These are phyloP conservation scores for Solenopsis invicta DNA, from an alignment of 1,140 invertebrate genomes.

Conservation along the genomic window DNA sequence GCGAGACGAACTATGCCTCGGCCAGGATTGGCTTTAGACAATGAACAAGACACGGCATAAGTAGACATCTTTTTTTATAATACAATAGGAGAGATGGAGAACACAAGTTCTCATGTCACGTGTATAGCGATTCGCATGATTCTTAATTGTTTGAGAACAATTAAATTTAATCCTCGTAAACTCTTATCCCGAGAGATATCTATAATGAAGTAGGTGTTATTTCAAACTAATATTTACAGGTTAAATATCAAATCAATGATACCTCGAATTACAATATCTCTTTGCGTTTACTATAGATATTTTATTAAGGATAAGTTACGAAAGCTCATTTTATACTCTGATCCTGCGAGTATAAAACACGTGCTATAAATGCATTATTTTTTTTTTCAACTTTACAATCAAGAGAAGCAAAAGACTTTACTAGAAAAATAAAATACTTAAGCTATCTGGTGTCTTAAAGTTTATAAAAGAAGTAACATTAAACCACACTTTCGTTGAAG, in stretches of 20 bases:
- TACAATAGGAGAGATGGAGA: background rate
- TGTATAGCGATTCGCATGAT: background rate
- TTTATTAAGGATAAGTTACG: background rate
- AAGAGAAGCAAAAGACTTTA: background rate
- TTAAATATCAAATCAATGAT: background rate
- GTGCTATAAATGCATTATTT: background rate
- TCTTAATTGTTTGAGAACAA: constrained; percentile 23
- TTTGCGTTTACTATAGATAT: background rate
- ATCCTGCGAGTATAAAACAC: background rate
- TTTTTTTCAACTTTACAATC: background rate
- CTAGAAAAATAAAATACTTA: background rate
- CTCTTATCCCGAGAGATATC: constrained; percentile 1
- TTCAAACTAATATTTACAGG: background rate
- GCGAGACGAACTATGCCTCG: constrained; percentile 9
- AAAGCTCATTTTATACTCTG: background rate
- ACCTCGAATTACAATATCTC: background rate
- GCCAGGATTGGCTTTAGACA: constrained; percentile 1
- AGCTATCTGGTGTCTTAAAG: background rate
- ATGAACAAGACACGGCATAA: constrained; percentile 6
- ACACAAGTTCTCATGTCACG: constrained; percentile 20
- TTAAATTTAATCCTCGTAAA: background rate
- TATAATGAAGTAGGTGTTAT: background rate
- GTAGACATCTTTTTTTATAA: background rate
- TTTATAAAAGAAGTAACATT: background rate
- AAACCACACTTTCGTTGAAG: background rate